Base-by-base conservation (phyloP, 2,888 invertebrate genomes). In the Protonemura montana region DNA sequence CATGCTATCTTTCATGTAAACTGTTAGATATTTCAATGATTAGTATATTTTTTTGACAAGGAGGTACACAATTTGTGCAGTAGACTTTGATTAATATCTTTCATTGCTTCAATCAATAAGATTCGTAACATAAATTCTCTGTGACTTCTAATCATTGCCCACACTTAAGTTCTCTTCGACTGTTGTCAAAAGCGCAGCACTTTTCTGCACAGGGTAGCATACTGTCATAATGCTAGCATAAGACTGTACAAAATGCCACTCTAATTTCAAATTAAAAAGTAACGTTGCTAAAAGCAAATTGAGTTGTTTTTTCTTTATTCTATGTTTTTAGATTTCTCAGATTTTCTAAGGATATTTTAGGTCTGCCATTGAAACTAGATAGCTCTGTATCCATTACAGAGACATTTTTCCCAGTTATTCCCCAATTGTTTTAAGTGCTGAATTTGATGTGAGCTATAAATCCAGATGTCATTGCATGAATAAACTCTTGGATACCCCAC, bases 1-100 rank as follows among this genome's bases (percentile, higher is more conserved):
- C 90, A 90, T 89, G 90, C 87, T 89, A 89, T 90, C 90, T 90
- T 90, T 90, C 90, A 89, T 89, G 81, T 81, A 81, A 89, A 90
- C 89, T 89, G 59, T 59, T 59, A 59, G 59, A 88, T 82, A 87
- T 87, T 87, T 86, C 82, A 85, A 87, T 10, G 59, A 59, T 59
- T 21, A 59, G 59, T 59, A 10, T 59, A 59, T 13, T 59, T 59
- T 59, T 16, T 59, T 59, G 59, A 59, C 59, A 41, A 5, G n/a
- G 59, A 59, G 59, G 21, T 21, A 59, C 86, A 76, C 78, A 87
- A 35, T 35, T 87, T 85, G 86, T 82, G 83, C 85, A 87, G 85
- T 78, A 83, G 21, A 80, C 82, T 41, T 83, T 88, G 87, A 86
- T 86, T 88, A 87, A 87, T 86, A 82, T 86, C 86, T 87, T 86